Conservation (phyloP, 2,797 vertebrate species). For the Sciaenops ocellatus region DNA sequence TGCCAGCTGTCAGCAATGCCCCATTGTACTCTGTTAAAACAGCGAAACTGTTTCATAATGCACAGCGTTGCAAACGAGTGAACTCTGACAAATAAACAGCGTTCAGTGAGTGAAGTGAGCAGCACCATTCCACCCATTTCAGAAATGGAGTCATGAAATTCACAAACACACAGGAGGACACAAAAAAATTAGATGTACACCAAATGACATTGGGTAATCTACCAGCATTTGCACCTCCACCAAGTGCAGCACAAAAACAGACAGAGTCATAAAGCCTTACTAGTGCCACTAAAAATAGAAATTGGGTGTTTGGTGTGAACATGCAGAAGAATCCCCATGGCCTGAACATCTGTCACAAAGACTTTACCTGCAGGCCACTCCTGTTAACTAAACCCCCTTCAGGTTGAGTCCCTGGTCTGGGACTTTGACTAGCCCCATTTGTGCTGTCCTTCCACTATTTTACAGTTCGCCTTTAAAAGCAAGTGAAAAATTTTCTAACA, state of each 20-base stretch:
- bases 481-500: slow-evolving; percentile 1
- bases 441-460: slow-evolving; percentile 6
- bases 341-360: slow-evolving; percentile 34
- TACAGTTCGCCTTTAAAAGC: not conserved
- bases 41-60: slow-evolving; percentile 20
- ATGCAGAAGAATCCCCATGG: not conserved
- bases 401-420: slow-evolving; percentile 20
- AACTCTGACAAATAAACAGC: slow-evolving; percentile 50
- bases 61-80: slow-evolving; percentile 18
- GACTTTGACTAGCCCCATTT: slow-evolving; percentile 11
- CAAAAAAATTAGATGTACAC: slow-evolving; percentile 15
- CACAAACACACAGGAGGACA: slow-evolving; percentile 18
- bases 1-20: slow-evolving; percentile 47
- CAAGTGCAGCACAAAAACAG: slow-evolving; percentile 5
- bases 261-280: slow-evolving; percentile 6
- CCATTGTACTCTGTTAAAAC: slow-evolving; percentile 29
- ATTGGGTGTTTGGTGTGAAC: slow-evolving; percentile 1
- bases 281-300: slow-evolving; percentile 15
- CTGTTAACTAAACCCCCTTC: not conserved
- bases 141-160: slow-evolving; percentile 23
- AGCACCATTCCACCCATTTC: slow-evolving; percentile 15
- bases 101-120: slow-evolving; percentile 21
- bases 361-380: slow-evolving; percentile 25
- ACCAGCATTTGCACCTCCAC: slow-evolving; percentile 1
- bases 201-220: slow-evolving; percentile 26